Evolutionary conservation across 2,888 invertebrate species (phyloP).

Genomic region (Cataglyphis altisquamis): DNA sequence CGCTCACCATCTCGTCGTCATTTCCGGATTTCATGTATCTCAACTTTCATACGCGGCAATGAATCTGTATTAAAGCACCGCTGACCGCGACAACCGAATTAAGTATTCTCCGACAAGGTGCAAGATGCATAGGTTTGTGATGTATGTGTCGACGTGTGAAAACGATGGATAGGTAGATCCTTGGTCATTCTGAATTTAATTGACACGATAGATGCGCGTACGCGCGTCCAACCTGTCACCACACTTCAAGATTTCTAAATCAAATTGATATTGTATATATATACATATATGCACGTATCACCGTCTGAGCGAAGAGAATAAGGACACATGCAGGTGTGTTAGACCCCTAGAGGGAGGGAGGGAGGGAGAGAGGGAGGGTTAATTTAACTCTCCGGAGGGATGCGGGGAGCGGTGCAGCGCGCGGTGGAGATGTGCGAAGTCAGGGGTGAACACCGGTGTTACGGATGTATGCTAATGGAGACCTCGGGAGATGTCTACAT

Average conservation of each 20-base stretch:
- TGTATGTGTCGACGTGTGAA: background rate
- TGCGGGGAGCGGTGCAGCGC: conserved; percentile 23
- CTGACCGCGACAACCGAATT: conserved; percentile 33
- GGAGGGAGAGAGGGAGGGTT: conserved; percentile 66
- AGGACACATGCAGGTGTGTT: conserved; percentile 61
- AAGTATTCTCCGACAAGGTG: conserved; percentile 38
- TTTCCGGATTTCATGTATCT: conserved; percentile 20
- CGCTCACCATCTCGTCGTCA: conserved; percentile 39
- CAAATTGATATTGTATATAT: conserved; percentile 3
- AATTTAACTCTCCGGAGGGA: conserved; percentile 74
- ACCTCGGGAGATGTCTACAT: conserved; percentile 83
- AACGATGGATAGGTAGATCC: conserved; percentile 44
- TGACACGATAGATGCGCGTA: conserved; percentile 20
- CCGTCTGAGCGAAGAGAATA: conserved; percentile 44
- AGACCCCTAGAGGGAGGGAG: conserved; percentile 38
- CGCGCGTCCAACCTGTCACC: conserved; percentile 7
- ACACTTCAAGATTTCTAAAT: conserved; percentile 53
- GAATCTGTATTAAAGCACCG: conserved; percentile 41
- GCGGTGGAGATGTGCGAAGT: conserved; percentile 74
- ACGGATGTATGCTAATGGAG: conserved; percentile 84
- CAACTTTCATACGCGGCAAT: conserved; percentile 6
- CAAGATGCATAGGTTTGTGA: conserved; percentile 10
- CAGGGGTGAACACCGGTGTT: conserved; percentile 78
- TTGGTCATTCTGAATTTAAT: conserved; percentile 54
- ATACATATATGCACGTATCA: background rate